phyloP scores from a whole-genome alignment of 2,113 vertebrate genomes.

The Clarias macrocephalus region DNA sequence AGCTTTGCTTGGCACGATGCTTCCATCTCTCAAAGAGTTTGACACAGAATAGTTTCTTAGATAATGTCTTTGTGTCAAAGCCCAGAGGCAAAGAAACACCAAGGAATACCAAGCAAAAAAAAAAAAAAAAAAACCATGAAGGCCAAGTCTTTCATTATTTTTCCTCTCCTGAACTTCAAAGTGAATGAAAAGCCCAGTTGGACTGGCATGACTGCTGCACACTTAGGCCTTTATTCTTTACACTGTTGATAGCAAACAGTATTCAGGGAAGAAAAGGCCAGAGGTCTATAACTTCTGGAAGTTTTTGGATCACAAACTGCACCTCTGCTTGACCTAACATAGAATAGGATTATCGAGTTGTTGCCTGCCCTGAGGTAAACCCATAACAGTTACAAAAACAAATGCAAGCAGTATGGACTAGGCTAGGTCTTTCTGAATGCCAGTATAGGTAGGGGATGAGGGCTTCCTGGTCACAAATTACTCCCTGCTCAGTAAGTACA shows the following conservation, averaged over 20 bases:
- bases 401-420: neutral
- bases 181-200: constrained; percentile 46
- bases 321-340: neutral
- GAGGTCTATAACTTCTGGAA: neutral
- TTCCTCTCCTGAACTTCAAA: constrained; percentile 65
- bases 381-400: neutral
- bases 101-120: constrained; percentile 56
- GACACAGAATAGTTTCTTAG: constrained; percentile 49
- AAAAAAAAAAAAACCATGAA: constrained; percentile 56
- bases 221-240: constrained; percentile 11
- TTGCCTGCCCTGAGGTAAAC: neutral
- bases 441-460: neutral
- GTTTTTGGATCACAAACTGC: neutral
- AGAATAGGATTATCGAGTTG: neutral
- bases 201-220: constrained; percentile 15
- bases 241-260: neutral
- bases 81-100: constrained; percentile 54
- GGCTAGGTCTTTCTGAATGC: neutral
- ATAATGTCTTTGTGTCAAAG: constrained; percentile 29
- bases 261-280: neutral
- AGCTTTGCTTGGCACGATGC: constrained; percentile 30
- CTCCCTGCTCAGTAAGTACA: constrained; percentile 47
- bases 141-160: constrained; percentile 61
- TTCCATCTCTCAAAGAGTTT: constrained; percentile 31
- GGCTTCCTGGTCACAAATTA: constrained; percentile 48